These are phyloP conservation scores for Guaruba guarouba DNA, from an alignment of 2,113 vertebrate genomes.

Conservation along the genomic window DNA sequence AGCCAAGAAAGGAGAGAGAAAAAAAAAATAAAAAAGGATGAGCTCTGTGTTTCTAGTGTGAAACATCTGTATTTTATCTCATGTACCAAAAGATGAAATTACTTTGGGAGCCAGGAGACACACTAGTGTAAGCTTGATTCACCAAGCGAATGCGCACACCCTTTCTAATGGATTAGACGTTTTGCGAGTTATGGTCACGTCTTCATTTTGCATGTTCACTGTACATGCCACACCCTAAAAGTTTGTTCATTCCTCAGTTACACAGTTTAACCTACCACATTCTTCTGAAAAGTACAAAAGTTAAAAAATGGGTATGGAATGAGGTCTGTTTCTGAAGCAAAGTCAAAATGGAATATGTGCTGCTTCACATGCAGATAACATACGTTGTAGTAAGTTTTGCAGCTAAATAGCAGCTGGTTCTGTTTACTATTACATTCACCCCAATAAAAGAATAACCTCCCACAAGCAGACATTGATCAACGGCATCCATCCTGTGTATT, in stretches of 20 bases:
- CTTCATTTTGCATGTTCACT: neutral
- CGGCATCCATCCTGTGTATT: neutral
- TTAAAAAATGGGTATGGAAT: neutral
- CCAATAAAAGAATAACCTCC: neutral
- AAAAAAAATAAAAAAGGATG: neutral
- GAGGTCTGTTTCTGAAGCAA: neutral
- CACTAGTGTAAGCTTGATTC: conserved; percentile 34
- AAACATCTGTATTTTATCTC: conserved; percentile 77
- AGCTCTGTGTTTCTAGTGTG: conserved; percentile 29
- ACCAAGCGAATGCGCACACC: neutral
- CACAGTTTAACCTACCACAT: neutral
- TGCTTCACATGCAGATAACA: neutral
- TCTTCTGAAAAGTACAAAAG: neutral
- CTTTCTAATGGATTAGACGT: conserved; percentile 38
- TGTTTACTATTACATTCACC: neutral
- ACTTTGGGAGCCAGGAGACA: conserved; percentile 56
- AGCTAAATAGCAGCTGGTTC: neutral
- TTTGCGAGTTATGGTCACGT: neutral
- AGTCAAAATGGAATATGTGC: neutral
- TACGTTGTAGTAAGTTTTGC: neutral
- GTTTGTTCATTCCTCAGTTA: neutral
- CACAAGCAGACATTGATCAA: neutral
- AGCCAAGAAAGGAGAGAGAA: conserved; percentile 5
- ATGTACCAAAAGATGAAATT: conserved; percentile 59
- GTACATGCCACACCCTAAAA: neutral